phyloP scores from a whole-genome alignment of 2,797 vertebrate genomes.

The Loriculus beryllinus region DNA sequence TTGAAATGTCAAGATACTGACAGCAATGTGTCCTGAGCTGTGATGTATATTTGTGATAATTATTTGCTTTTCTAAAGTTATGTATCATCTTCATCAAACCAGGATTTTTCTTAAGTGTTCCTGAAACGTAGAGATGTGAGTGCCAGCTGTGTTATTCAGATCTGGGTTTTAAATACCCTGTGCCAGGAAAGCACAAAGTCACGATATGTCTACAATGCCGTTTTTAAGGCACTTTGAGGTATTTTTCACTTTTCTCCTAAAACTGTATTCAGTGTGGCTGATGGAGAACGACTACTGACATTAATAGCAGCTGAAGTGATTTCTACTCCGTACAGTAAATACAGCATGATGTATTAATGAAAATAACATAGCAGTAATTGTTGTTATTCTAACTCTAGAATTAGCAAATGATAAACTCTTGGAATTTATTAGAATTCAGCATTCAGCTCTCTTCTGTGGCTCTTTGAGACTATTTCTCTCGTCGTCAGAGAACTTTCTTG shows the following conservation, averaged over 20 bases:
- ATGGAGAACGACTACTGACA: slow-evolving; percentile 22
- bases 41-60: slow-evolving; percentile 56
- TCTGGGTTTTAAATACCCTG: slow-evolving; percentile 2
- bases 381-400: slow-evolving; percentile 4
- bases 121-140: slow-evolving; percentile 30
- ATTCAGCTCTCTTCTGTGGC: background rate
- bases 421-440: background rate
- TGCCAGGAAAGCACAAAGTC: slow-evolving; percentile 6
- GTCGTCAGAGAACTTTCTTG: slow-evolving; percentile 42
- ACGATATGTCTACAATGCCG: background rate
- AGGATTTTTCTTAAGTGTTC: slow-evolving; percentile 26
- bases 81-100: slow-evolving; percentile 40
- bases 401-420: background rate
- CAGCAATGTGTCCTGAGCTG: slow-evolving; percentile 55
- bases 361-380: background rate
- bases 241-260: slow-evolving; percentile 11
- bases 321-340: background rate
- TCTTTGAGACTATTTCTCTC: slow-evolving; percentile 14
- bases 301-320: slow-evolving; percentile 4
- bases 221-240: slow-evolving; percentile 16
- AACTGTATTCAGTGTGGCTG: background rate
- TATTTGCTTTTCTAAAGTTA: slow-evolving; percentile 66
- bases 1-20: slow-evolving; percentile 65
- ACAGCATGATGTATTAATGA: background rate
- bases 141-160: background rate